These are phyloP conservation scores for Synanceia verrucosa DNA, from an alignment of 2,797 vertebrate species.

Conservation along the genomic window DNA sequence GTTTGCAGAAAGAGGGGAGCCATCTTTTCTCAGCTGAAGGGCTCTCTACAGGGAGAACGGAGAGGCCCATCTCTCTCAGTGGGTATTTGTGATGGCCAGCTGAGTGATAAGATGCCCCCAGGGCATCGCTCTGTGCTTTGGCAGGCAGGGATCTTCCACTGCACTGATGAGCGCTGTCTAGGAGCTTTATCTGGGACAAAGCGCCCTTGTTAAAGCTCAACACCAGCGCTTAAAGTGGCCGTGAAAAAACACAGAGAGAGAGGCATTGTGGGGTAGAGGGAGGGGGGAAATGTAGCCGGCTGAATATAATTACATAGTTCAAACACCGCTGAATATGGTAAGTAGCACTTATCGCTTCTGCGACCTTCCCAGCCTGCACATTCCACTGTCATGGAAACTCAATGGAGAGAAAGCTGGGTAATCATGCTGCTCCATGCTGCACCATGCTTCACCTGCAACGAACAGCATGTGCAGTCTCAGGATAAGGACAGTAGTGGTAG, in stretches of 20 bases:
- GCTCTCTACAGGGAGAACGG: slow-evolving; percentile 63
- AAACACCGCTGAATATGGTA: slow-evolving; percentile 70
- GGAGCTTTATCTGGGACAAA: slow-evolving; percentile 75
- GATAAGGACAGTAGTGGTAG: not conserved
- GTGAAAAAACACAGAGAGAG: slow-evolving; percentile 52
- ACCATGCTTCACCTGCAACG: slow-evolving; percentile 25
- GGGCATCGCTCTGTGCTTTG: slow-evolving; percentile 66
- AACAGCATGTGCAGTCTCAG: slow-evolving; percentile 6
- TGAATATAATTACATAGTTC: slow-evolving; percentile 77
- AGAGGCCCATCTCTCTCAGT: slow-evolving; percentile 69
- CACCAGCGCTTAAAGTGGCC: slow-evolving; percentile 67
- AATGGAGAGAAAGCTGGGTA: slow-evolving; percentile 52
- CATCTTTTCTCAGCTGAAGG: slow-evolving; percentile 63
- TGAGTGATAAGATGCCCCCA: slow-evolving; percentile 72
- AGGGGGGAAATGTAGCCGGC: slow-evolving; percentile 52
- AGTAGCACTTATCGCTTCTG: slow-evolving; percentile 74
- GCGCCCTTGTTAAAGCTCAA: slow-evolving; percentile 75
- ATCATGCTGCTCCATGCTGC: slow-evolving; percentile 28
- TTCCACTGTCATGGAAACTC: slow-evolving; percentile 68
- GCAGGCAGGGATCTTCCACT: slow-evolving; percentile 66
- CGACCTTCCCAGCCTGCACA: slow-evolving; percentile 58
- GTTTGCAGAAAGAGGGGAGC: slow-evolving; percentile 61
- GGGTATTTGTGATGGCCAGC: slow-evolving; percentile 72
- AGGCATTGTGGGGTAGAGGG: slow-evolving; percentile 43
- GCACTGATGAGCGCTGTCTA: slow-evolving; percentile 68